A percentile compares a stretch with the other conserved stretches of the same genome.
phyloP scores from a whole-genome alignment of 1,140 invertebrate species.

The Bicyclus anynana region DNA sequence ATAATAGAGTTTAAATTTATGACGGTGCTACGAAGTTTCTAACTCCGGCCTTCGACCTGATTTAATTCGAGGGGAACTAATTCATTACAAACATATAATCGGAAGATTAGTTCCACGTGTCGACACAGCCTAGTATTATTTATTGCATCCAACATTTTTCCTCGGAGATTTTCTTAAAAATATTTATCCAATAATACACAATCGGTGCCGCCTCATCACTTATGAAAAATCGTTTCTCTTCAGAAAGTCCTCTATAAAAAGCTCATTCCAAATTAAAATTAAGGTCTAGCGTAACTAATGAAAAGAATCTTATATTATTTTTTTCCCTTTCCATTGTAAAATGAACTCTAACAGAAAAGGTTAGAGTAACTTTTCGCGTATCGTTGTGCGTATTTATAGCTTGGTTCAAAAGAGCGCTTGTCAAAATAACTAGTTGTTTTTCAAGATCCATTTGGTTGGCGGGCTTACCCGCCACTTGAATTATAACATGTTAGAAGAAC shows the following conservation, averaged over 20 bases:
- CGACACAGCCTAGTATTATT: conserved; percentile 55
- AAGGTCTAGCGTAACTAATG: conserved; percentile 73
- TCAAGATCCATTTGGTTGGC: conserved; percentile 69
- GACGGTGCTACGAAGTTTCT: conserved; percentile 36
- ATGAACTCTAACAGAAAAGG: conserved; percentile 27
- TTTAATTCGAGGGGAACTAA: conserved; percentile 47
- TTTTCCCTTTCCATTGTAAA: conserved; percentile 15
- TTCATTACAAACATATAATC: conserved; percentile 60
- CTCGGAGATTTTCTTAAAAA: conserved; percentile 66
- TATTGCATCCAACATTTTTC: conserved; percentile 65
- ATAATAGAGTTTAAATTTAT: conserved; percentile 27
- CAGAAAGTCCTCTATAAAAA: conserved; percentile 72
- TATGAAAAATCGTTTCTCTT: conserved; percentile 74
- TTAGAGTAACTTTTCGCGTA: conserved; percentile 32
- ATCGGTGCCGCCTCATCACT: conserved; percentile 72
- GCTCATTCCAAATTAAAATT: conserved; percentile 76
- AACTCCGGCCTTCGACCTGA: conserved; percentile 32
- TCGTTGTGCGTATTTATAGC: conserved; percentile 38
- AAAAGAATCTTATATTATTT: conserved; percentile 58
- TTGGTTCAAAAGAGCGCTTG: conserved; percentile 48
- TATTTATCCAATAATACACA: conserved; percentile 70
- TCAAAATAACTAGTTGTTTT: conserved; percentile 74
- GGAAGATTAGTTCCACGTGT: conserved; percentile 68
- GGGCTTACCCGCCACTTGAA: conserved; percentile 55
- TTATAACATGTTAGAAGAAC: conserved; percentile 65